Evolutionary conservation across 2,113 vertebrate species (phyloP).

Genomic region (Campylomormyrus tamandua): DNA sequence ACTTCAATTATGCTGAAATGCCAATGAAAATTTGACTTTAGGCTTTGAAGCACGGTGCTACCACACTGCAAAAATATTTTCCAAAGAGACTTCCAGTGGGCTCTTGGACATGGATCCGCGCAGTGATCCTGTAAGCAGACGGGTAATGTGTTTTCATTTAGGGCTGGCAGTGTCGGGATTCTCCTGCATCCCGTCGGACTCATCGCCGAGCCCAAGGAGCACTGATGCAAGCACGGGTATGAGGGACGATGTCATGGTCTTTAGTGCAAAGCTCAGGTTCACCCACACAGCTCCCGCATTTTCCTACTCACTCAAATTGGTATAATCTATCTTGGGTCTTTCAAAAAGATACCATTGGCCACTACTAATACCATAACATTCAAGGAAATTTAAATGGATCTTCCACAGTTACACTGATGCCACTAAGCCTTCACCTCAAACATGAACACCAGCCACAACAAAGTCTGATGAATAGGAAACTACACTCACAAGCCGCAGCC

Average conservation of each 20-base stretch:
- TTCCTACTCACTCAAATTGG: background rate
- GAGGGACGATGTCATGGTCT: background rate
- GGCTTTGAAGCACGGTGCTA: background rate
- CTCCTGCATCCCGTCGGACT: background rate
- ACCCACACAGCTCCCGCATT: background rate
- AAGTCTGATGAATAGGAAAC: background rate
- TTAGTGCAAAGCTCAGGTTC: background rate
- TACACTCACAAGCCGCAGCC: background rate
- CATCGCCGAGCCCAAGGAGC: background rate
- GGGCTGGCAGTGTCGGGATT: background rate
- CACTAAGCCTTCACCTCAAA: background rate
- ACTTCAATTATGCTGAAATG: background rate
- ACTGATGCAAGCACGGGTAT: background rate
- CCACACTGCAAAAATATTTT: background rate
- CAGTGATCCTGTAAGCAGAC: conserved; percentile 13
- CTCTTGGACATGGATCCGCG: background rate
- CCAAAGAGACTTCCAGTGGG: conserved; percentile 13
- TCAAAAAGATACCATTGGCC: background rate
- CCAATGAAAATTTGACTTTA: background rate
- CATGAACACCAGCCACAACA: background rate
- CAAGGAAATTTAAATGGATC: background rate
- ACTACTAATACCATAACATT: background rate
- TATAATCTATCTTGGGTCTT: background rate
- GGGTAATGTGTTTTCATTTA: conserved; percentile 22
- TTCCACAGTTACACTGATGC: background rate